These are phyloP conservation scores for Dasypus novemcinctus DNA, from an alignment of 2,113 vertebrate genomes.

Conservation along the genomic window DNA sequence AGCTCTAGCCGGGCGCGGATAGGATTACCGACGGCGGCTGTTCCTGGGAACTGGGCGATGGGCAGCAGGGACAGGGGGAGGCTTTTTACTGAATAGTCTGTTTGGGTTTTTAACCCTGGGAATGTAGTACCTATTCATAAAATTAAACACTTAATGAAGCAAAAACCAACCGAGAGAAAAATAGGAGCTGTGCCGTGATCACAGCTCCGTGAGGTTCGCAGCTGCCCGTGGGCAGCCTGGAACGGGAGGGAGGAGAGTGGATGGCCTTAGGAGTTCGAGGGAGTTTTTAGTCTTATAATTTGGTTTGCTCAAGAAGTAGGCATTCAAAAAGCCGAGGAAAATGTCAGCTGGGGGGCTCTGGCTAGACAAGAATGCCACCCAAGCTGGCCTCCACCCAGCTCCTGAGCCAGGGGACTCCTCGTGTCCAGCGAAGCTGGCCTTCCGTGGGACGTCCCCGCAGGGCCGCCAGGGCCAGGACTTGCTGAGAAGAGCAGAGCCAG, in stretches of 20 bases:
- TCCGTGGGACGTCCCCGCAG: background rate
- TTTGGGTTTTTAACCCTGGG: background rate
- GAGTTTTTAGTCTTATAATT: background rate
- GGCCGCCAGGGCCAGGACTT: background rate
- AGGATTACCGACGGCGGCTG: background rate
- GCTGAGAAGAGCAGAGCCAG: background rate
- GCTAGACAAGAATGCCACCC: rapidly evolving
- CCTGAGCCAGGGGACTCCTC: background rate
- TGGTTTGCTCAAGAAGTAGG: background rate
- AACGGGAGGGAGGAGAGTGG: background rate
- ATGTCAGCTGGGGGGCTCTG: background rate
- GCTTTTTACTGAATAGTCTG: background rate
- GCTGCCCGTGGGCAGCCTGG: background rate
- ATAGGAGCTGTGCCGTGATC: background rate
- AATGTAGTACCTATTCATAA: background rate
- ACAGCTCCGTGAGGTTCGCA: background rate
- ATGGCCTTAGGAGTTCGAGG: background rate
- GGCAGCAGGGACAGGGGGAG: background rate
- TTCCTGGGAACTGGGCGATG: too few species aligned
- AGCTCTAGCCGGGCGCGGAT: background rate
- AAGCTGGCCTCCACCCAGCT: background rate
- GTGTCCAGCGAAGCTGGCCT: background rate
- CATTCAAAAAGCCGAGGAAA: background rate
- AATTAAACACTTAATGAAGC: background rate
- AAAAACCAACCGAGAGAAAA: background rate